Evolutionary conservation across 2,888 invertebrate species (phyloP).

Genomic region (Rhorus exstirpatorius): DNA sequence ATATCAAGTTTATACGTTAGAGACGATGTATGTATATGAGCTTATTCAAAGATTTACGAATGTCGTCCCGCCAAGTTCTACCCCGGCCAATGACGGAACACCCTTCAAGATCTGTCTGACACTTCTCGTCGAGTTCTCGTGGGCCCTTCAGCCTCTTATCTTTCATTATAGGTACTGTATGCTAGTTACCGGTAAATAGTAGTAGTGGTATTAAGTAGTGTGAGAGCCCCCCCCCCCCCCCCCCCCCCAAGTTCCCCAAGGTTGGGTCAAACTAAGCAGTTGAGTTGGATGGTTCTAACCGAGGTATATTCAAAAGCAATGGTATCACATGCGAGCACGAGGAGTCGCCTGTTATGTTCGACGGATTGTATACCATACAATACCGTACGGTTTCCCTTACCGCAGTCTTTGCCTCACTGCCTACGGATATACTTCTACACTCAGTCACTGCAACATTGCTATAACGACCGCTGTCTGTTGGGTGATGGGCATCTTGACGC

Average conservation of each 20-base stretch:
- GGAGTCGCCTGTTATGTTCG: neutral
- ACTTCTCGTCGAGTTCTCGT: conserved; percentile 49
- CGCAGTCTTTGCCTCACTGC: neutral
- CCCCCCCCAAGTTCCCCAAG: neutral
- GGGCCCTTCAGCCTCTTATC: conserved; percentile 58
- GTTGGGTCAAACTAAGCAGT: conserved; percentile 8
- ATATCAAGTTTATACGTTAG: neutral
- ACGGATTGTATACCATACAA: neutral
- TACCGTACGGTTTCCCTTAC: neutral
- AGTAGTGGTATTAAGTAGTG: conserved; percentile 10
- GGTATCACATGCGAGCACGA: conserved; percentile 1
- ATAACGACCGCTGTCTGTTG: conserved; percentile 4
- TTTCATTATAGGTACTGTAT: conserved; percentile 14
- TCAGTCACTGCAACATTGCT: conserved; percentile 4
- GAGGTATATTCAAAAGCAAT: conserved; percentile 16
- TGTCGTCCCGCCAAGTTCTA: conserved; percentile 53
- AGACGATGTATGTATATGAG: conserved; percentile 12
- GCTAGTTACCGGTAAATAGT: conserved; percentile 7
- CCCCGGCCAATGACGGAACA: conserved; percentile 29
- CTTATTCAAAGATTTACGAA: conserved; percentile 58
- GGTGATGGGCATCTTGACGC: conserved; percentile 3
- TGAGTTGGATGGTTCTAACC: conserved; percentile 10
- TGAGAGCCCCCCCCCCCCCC: neutral
- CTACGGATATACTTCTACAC: neutral
- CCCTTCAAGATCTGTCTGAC: conserved; percentile 60